phyloP scores from a whole-genome alignment of 2,797 vertebrate species.

The Mormyrops attenuatus region DNA sequence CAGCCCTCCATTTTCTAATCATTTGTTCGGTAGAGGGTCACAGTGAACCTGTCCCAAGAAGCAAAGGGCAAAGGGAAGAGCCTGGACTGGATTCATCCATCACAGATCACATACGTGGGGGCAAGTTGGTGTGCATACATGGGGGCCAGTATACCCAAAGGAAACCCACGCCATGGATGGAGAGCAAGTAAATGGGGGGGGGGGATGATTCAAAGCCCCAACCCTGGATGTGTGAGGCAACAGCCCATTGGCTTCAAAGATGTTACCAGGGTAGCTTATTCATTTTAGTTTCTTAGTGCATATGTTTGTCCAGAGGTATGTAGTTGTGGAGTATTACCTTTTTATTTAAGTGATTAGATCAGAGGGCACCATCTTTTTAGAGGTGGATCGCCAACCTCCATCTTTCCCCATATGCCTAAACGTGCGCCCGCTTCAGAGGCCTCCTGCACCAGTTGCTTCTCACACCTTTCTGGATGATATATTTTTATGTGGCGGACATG shows the following conservation, averaged over 20 bases:
- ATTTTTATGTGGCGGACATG: neutral
- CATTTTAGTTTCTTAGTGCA: neutral
- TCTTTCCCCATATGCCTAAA: neutral
- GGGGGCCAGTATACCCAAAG: neutral
- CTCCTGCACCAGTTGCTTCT: neutral
- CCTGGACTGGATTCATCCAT: neutral
- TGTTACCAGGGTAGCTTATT: neutral
- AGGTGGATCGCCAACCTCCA: neutral
- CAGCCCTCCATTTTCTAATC: neutral
- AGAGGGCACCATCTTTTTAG: neutral
- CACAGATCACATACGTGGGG: neutral
- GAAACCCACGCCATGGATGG: neutral
- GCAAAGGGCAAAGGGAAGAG: neutral
- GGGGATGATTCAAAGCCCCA: neutral
- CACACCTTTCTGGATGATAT: neutral
- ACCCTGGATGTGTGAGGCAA: neutral
- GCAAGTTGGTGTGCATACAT: neutral
- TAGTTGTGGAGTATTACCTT: neutral
- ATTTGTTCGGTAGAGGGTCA: neutral
- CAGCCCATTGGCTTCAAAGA: neutral
- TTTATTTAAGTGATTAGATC: neutral
- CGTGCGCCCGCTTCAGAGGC: neutral
- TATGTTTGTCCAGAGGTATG: neutral
- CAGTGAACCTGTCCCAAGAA: neutral
- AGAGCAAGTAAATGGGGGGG: neutral